Percentiles rank a stretch among this genome's conserved stretches.
These are phyloP conservation scores for Osedax frankpressi DNA, from an alignment of 2,888 invertebrate species.

Conservation along the genomic window DNA sequence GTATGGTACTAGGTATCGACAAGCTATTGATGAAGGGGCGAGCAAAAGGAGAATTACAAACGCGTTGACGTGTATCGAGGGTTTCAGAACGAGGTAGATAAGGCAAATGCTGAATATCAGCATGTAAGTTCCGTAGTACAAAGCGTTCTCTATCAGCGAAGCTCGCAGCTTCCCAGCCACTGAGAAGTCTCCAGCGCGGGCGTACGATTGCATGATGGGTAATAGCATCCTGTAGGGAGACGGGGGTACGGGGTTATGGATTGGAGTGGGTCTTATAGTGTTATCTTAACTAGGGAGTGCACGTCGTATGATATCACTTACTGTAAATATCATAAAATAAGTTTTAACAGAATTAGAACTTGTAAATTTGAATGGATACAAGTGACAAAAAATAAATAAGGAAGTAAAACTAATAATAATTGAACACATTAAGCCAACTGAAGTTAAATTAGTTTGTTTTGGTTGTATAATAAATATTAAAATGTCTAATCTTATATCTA, in stretches of 20 bases:
- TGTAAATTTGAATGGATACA: too few relatives aligned
- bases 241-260: neutral
- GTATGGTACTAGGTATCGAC: too few relatives aligned
- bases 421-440: too few relatives aligned
- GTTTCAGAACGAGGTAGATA: slow-evolving; percentile 81
- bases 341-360: too few relatives aligned
- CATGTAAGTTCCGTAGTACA: slow-evolving; percentile 91
- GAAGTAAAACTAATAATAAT: too few relatives aligned
- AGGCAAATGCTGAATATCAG: slow-evolving; percentile 84
- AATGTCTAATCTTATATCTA: too few relatives aligned
- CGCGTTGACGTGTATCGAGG: slow-evolving; percentile 75
- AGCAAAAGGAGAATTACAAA: too few relatives aligned
- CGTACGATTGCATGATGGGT: slow-evolving; percentile 97
- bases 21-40: too few relatives aligned
- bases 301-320: neutral
- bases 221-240: slow-evolving; percentile 64
- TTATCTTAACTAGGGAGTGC: neutral
- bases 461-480: too few relatives aligned
- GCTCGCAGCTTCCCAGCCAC: slow-evolving; percentile 83
- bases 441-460: too few relatives aligned
- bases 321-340: neutral
- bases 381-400: too few relatives aligned
- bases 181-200: slow-evolving; percentile 92
- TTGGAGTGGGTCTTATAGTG: too few relatives aligned
- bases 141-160: slow-evolving; percentile 86